phyloP scores from a whole-genome alignment of 2,113 vertebrate species.

The Struthio camelus region DNA sequence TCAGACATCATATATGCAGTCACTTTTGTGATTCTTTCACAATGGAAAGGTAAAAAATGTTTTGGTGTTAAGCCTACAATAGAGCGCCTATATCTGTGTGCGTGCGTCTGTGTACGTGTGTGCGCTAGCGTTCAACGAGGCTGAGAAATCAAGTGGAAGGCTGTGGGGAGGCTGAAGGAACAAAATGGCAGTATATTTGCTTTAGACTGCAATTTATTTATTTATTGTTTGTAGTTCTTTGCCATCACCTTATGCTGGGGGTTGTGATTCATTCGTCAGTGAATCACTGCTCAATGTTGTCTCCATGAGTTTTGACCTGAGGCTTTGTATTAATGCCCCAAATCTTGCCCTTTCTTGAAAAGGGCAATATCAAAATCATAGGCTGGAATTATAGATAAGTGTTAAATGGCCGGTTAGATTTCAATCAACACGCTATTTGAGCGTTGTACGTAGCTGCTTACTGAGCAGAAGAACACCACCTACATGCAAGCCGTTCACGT shows the following conservation, averaged over 20 bases:
- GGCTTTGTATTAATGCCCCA: neutral
- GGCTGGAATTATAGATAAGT: neutral
- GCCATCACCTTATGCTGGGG: neutral
- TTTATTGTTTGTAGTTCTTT: neutral
- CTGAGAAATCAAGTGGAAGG: neutral
- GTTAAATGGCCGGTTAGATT: neutral
- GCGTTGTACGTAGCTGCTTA: neutral
- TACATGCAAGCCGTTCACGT: neutral
- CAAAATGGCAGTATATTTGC: neutral
- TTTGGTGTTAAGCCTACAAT: neutral
- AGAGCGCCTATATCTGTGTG: neutral
- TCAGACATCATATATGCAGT: neutral
- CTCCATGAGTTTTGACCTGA: neutral
- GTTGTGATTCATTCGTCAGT: neutral
- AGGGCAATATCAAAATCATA: neutral
- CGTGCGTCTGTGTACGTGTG: neutral
- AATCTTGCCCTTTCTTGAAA: neutral
- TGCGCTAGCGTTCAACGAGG: neutral
- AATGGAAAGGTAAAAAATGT: neutral
- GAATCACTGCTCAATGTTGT: neutral
- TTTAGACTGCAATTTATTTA: neutral
- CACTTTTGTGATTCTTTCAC: neutral
- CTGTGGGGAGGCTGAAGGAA: neutral
- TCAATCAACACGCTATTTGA: neutral
- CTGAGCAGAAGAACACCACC: neutral